These are phyloP conservation scores for Trachemys scripta DNA, from an alignment of 2,113 vertebrate species.

Conservation along the genomic window DNA sequence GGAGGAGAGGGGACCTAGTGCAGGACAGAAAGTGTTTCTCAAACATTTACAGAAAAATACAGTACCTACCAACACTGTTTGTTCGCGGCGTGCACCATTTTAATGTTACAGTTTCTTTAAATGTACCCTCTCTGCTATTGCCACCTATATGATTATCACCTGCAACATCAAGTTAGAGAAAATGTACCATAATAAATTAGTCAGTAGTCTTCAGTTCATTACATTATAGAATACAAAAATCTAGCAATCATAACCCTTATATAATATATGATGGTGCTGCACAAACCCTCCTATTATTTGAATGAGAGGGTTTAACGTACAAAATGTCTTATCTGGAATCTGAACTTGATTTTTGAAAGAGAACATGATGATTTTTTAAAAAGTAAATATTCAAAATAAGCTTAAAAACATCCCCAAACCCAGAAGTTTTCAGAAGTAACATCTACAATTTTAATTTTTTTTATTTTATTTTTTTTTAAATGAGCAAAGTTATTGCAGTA, in stretches of 20 bases:
- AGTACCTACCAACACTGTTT: slow-evolving; percentile 92
- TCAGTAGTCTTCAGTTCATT: background rate
- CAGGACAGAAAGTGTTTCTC: background rate
- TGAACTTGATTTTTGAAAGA: background rate
- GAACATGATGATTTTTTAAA: background rate
- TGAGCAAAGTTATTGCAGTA: background rate
- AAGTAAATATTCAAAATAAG: no score
- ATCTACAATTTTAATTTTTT: no score
- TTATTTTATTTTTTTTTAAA: no score
- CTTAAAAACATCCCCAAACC: no score
- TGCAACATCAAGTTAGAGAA: slow-evolving; percentile 66
- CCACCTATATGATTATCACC: slow-evolving; percentile 89
- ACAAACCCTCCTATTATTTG: background rate
- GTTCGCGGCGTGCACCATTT: slow-evolving; percentile 99
- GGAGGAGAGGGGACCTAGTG: background rate
- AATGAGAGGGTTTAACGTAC: background rate
- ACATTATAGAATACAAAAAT: background rate
- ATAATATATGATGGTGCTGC: background rate
- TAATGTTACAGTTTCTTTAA: slow-evolving; percentile 95
- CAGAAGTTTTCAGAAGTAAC: no score
- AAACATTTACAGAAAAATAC: background rate
- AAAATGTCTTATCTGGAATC: background rate
- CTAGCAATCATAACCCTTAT: background rate
- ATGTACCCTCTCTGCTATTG: slow-evolving; percentile 90
- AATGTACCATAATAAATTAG: rapidly evolving